Evolutionary conservation across 2,888 invertebrate species (phyloP).

Genomic region (Xanthia togata): DNA sequence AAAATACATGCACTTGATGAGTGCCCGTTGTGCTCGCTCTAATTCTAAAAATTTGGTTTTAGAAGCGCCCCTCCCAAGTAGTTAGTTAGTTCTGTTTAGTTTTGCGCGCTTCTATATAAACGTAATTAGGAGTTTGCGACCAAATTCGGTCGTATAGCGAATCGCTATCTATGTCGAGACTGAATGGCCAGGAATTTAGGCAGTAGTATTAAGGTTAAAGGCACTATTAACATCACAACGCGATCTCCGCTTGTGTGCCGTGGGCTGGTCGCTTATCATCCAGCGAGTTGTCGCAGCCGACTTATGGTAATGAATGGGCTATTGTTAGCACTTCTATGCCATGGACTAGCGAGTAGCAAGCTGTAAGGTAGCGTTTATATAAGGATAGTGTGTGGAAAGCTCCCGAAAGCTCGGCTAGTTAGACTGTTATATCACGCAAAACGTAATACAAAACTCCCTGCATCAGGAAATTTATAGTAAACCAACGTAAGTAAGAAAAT

Average conservation of each 20-base stretch:
- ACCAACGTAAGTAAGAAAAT: background rate
- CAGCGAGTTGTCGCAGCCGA: conserved; percentile 54
- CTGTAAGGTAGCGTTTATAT: conserved; percentile 22
- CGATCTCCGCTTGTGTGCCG: conserved; percentile 10
- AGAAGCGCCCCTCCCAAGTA: too few species aligned
- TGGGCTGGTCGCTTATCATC: conserved; percentile 50
- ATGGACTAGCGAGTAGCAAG: conserved; percentile 1
- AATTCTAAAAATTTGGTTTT: too few species aligned
- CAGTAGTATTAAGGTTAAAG: background rate
- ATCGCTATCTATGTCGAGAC: too few species aligned
- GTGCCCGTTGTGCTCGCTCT: too few species aligned
- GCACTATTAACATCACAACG: conserved; percentile 41
- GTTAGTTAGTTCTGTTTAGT: too few species aligned
- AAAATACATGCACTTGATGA: too few species aligned
- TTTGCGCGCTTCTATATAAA: too few species aligned
- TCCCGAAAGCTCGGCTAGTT: background rate
- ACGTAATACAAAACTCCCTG: background rate
- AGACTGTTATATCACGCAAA: background rate
- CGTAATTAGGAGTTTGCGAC: too few species aligned
- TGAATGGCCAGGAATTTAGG: background rate
- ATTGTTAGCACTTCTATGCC: conserved; percentile 54
- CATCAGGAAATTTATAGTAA: background rate
- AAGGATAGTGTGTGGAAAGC: background rate
- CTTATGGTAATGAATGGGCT: conserved; percentile 54
- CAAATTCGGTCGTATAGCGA: too few species aligned